phyloP scores from a whole-genome alignment of 2,888 invertebrate species.

The Octonoba sinensis region DNA sequence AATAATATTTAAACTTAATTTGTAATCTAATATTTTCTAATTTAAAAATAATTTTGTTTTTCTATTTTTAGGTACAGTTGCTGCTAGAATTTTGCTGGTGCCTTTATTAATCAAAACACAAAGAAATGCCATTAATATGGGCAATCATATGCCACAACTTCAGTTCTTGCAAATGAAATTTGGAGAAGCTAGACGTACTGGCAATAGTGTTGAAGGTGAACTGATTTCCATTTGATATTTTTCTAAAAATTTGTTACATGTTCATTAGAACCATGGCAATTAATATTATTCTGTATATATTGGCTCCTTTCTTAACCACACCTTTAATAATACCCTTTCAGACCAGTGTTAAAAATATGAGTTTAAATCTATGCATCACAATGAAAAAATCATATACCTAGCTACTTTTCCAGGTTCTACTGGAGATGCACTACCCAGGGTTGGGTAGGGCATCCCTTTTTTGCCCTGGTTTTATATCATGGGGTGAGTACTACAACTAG shows the following conservation, averaged over 20 bases:
- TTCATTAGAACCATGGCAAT: no score
- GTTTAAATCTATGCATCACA: no score
- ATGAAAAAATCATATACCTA: no score
- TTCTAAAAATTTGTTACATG: background rate
- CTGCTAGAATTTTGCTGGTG: constrained; percentile 83
- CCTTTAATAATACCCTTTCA: no score
- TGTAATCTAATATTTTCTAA: background rate
- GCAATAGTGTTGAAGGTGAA: constrained; percentile 81
- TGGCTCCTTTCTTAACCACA: no score
- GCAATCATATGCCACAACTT: constrained; percentile 88
- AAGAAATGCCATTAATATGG: constrained; percentile 84
- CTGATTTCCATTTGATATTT: background rate
- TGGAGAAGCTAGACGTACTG: constrained; percentile 86
- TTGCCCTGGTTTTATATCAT: no score
- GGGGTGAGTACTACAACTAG: no score
- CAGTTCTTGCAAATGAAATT: constrained; percentile 85
- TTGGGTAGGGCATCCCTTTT: no score
- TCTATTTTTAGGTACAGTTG: constrained; percentile 78
- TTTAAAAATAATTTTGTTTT: background rate
- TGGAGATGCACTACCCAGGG: no score
- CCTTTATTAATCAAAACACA: constrained; percentile 88
- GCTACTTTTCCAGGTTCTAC: no score
- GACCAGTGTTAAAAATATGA: no score
- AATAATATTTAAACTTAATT: background rate
- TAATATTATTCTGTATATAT: no score